phyloP scores from a whole-genome alignment of 2,888 invertebrate genomes.

The Nephrotoma flavescens region DNA sequence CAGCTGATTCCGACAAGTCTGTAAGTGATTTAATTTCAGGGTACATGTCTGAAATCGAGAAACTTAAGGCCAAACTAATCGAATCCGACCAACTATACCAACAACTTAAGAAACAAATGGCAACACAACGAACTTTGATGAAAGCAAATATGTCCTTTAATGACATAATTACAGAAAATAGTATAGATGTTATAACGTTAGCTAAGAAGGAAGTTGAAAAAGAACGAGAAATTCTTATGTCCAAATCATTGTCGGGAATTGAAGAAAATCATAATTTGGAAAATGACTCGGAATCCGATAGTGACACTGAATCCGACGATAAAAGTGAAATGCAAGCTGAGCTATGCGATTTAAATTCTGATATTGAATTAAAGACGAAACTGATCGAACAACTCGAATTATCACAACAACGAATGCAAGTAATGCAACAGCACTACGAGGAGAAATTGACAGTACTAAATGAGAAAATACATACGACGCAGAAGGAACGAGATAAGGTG shows the following conservation, averaged over 20 bases:
- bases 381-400: constrained; percentile 86
- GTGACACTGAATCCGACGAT: constrained; percentile 47
- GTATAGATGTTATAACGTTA: constrained; percentile 46
- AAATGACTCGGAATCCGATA: constrained; percentile 43
- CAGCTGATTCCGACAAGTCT: constrained; percentile 34
- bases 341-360: constrained; percentile 75
- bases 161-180: constrained; percentile 17
- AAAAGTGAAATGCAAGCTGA: constrained; percentile 56
- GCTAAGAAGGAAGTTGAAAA: constrained; percentile 69
- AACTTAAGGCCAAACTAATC: constrained; percentile 70
- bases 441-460: constrained; percentile 74
- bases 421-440: constrained; percentile 83
- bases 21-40: constrained; percentile 59
- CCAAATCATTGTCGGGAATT: constrained; percentile 28
- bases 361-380: constrained; percentile 88
- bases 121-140: constrained; percentile 12
- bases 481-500: constrained; percentile 82
- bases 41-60: constrained; percentile 84
- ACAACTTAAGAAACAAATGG: constrained; percentile 41
- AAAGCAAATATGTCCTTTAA: constrained; percentile 11
- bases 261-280: constrained; percentile 43
- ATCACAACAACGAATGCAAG: constrained; percentile 71
- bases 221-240: constrained; percentile 37
- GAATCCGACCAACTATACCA: constrained; percentile 74
- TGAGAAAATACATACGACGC: constrained; percentile 71